A percentile compares a stretch with the other conserved stretches of the same genome.
Conservation (phyloP, 2,797 vertebrate genomes). For the Cynopterus sphinx region DNA sequence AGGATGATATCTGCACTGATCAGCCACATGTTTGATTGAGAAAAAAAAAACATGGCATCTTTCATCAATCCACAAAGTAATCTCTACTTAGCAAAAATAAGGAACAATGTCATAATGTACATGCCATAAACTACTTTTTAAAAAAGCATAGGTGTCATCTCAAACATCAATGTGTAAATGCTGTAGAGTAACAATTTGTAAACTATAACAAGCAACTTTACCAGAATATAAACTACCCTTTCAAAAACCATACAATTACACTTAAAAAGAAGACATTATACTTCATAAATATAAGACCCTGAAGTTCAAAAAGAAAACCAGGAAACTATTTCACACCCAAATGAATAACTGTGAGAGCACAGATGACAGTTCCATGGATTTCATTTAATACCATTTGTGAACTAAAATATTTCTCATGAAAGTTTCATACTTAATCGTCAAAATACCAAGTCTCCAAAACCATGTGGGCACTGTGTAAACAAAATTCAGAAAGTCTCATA, state of each 20-base stretch:
- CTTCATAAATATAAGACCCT: background rate
- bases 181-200: background rate
- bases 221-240: constrained; percentile 11
- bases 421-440: constrained; percentile 29
- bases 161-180: background rate
- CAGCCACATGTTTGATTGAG: background rate
- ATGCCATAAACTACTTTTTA: background rate
- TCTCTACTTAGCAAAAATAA: constrained; percentile 21
- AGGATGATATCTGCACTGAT: background rate
- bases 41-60: constrained; percentile 21
- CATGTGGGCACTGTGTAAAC: background rate
- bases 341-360: background rate
- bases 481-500: constrained; percentile 41
- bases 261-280: background rate
- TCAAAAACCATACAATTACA: constrained; percentile 14
- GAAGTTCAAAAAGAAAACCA: constrained; percentile 59
- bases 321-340: constrained; percentile 24
- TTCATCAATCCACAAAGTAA: background rate
- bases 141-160: background rate
- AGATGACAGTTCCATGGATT: background rate
- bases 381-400: constrained; percentile 28
- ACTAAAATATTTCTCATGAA: constrained; percentile 39
- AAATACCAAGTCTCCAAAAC: constrained; percentile 38
- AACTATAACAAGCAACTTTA: constrained; percentile 21
- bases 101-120: background rate